Evolutionary conservation across 2,797 vertebrate species (phyloP).

Genomic region (Taeniopygia guttata): DNA sequence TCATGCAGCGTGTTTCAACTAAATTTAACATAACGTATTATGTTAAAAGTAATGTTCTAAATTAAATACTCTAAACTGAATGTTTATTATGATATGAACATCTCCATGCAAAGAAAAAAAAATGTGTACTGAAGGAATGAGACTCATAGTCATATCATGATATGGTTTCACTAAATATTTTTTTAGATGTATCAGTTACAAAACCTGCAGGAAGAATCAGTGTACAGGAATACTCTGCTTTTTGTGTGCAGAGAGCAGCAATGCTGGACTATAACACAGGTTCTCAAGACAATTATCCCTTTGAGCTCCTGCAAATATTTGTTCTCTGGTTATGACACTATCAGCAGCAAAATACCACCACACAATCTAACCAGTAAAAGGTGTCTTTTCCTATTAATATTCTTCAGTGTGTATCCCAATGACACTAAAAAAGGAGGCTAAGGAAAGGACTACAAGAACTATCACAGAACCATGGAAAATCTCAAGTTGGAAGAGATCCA

Average conservation of each 20-base stretch:
- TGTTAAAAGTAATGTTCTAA: neutral
- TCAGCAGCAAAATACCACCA: neutral
- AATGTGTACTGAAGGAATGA: neutral
- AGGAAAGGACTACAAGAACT: neutral
- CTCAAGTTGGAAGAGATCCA: neutral
- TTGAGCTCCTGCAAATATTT: neutral
- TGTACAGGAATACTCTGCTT: neutral
- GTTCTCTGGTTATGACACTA: neutral
- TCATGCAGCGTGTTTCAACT: neutral
- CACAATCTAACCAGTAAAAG: neutral
- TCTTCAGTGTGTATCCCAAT: neutral
- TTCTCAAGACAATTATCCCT: neutral
- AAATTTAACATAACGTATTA: neutral
- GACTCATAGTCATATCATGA: neutral
- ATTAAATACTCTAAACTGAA: neutral
- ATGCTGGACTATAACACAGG: neutral
- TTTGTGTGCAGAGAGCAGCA: neutral
- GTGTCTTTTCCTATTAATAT: neutral
- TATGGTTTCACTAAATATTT: neutral
- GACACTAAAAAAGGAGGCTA: neutral
- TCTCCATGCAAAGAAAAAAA: neutral
- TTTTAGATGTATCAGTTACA: neutral
- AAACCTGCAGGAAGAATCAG: neutral
- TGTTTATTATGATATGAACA: neutral
- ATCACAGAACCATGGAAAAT: neutral